Evolutionary conservation across 35 echinoderm and acorn worm species (phyloP), one percentile per base, ranked within the genome.

Genomic region (Ophiothrix spiculata): DNA sequence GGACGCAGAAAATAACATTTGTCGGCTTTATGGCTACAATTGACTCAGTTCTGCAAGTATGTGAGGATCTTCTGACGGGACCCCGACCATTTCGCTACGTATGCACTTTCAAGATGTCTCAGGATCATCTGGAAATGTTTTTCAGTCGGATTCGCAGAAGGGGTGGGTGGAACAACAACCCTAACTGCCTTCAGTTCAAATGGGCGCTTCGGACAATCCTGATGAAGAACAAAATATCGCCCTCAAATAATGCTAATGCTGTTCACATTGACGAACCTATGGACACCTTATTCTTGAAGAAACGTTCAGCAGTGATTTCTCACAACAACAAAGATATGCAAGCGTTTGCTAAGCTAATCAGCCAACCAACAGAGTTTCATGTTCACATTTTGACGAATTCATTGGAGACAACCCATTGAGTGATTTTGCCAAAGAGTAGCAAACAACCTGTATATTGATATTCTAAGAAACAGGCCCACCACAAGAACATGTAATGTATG

Each of bases 81-180:
- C 8, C 74, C 6, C 74, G 6, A 10, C 74, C 74, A 31, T 76
- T 76, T 35, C 6, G 34, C 6, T 76, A 76, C 34, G 74, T 76
- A 6, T 12, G 8, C 74, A 76, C 74, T 10, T 94, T 74, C 37
- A 89, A 86, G 37, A 89, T 90, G 82, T 94, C 87, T 0, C 82
- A 90, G 34, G 87, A 94, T 64, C 92, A 93, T 34, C 33, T 86
- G 23, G 82, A 89, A 54, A 85, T 85, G 60, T 89, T 85, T 35
- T 93, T 93, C 75, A 89, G 86, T 60, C 87, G 91, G 19, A 83
- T 89, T 49, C 81, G 91, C 31, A 74, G 75, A 46, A 79, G 91
- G 42, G 78, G 83, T 32, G 92, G 83, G 23, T 94, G 92, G 92
- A 90, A 90, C 77, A 94, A 94, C 39, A 94, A 93, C 79, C 91